Base-by-base conservation (phyloP, 2,113 vertebrate genomes). In the Entomyzon cyanotis region DNA sequence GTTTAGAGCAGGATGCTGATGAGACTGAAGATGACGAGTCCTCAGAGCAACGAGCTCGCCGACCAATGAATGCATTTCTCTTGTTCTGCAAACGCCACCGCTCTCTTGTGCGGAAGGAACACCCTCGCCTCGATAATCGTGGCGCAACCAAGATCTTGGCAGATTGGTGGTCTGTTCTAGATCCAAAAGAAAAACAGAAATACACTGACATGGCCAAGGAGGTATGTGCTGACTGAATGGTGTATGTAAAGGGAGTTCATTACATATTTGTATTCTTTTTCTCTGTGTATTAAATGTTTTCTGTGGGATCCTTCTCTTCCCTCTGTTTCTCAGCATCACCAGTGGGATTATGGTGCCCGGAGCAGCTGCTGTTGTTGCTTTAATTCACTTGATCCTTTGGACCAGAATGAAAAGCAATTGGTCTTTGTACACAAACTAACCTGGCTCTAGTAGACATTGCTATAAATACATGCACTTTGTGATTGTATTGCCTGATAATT, bases 131-230 rank as follows among this genome's bases (percentile, higher is more conserved):
- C 70, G 99, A 99, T 98, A 99, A 99, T 96, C 98, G 99, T 42
- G 99, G 99, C 87, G 99, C 99, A 95, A 99, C 99, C 85, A 99
- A 99, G 97, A 99, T 99, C 95, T 96, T 99, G 97, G 99, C 99
- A 12, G 99, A 99, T 95, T 99, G 99, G 99, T 99, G 99, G 99
- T 99, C 99, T 31, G 98, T 99, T 97, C 98, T 99, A 90, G 99
- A 99, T 89, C 99, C 99, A 95, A 99, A 98, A 93, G 99, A 99
- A 97, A 99, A 99, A 95, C 99, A 99, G 97, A 99, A 99, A 95
- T 99, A 99, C 95, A 99, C 99, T 44, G 99, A 99, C 98, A 99
- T 99, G 99, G 99, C 99, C 92, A 99, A 99, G 98, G 99, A 99
- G 99, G 99, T 99, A 97, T 64, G 98, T 97, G 68, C 68, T 63